Conservation (phyloP, 2,888 invertebrate species). For the Lasiommata megera region DNA sequence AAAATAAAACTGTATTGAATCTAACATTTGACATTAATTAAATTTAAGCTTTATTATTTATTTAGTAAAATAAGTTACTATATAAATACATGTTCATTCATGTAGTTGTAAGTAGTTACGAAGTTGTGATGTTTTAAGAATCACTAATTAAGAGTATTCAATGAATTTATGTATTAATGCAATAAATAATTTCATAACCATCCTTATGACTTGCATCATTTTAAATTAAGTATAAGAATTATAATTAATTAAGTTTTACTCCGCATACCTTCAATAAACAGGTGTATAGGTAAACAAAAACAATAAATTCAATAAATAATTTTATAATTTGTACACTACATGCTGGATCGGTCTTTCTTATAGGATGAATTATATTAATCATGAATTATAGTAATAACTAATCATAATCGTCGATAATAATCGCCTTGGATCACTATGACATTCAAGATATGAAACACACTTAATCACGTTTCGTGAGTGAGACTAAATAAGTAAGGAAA, state of each 20-base stretch:
- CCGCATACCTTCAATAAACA: too few species aligned
- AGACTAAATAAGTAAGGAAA: too few species aligned
- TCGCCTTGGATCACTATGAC: too few species aligned
- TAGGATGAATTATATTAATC: too few species aligned
- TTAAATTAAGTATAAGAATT: not conserved
- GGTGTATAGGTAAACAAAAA: not conserved
- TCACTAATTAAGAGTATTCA: conserved; percentile 7
- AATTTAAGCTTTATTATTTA: conserved; percentile 38
- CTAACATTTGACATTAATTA: conserved; percentile 11
- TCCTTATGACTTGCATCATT: not conserved
- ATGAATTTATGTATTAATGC: not conserved
- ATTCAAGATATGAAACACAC: too few species aligned
- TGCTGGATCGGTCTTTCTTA: too few species aligned
- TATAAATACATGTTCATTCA: conserved; percentile 11
- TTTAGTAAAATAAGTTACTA: conserved; percentile 27
- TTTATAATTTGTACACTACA: too few species aligned
- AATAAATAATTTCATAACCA: conserved; percentile 9
- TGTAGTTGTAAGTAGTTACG: conserved; percentile 24
- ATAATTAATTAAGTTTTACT: too few species aligned
- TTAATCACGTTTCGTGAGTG: too few species aligned
- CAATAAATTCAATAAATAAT: not conserved
- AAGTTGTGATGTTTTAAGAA: conserved; percentile 24
- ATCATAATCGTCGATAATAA: too few species aligned
- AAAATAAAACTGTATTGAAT: not conserved
- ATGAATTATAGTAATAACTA: too few species aligned